Base-by-base conservation (phyloP, 2,888 invertebrate genomes). In the Pyrgus malvae region DNA sequence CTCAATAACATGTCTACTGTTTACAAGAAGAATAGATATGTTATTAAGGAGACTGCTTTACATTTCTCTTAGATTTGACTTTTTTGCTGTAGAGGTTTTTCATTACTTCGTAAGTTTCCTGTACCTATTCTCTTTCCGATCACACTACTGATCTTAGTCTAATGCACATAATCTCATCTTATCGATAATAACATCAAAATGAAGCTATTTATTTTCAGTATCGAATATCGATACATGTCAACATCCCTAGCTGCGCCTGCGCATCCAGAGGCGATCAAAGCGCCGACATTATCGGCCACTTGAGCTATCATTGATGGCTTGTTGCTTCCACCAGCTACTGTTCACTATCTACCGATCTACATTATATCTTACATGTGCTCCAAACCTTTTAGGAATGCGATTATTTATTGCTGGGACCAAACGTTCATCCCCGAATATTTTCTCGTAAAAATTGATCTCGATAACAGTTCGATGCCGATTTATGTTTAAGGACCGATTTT, bases 241-340 rank as follows among this genome's bases (percentile, higher is more conserved):
- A n/a, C n/a, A n/a, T 23, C 6, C 71, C n/a, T n/a, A n/a, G n/a
- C n/a, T 69, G 69, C 70, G 69, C 62, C 61, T 42, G 60, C 62
- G 63, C 64, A 59, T 55, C 62, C 16, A 41, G 40, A 41, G 3
- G 58, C 60, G 41, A 54, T 61, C 62, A 59, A 63, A 62, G 64
- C 68, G 70, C 77, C 78, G 81, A 72, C 78, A 74, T 80, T 83
- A 83, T 82, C 81, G 74, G 67, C 77, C 74, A 78, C 82, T 80
- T 74, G 75, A 76, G 73, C 76, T 78, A 77, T 76, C 74, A 67
- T 66, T 70, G 72, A 80, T 78, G 74, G 77, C 71, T 65, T 62
- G 27, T 27, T 71, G 67, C 74, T 79, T 79, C 69, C 67, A 64
- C 69, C 69, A 66, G 84, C 87, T 86, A 83, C 87, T 72, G 86